Base-by-base conservation (phyloP, 2,797 vertebrate genomes). In the Tokudaia muenninki region DNA sequence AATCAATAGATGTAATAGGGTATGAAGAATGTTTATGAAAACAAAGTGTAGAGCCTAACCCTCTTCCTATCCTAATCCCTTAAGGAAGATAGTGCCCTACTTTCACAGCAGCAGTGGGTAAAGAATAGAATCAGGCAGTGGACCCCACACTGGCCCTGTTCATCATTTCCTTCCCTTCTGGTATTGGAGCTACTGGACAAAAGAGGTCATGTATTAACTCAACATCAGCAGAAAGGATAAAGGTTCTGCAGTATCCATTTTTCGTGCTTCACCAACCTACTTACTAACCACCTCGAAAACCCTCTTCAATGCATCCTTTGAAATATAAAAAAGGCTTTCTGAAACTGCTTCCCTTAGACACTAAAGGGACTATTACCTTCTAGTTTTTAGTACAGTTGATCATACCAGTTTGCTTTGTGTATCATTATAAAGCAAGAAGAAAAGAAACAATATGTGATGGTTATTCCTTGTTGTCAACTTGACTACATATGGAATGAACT, bases 271-370 rank as follows among this genome's bases (percentile, higher is more conserved):
- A 57, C 29, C 67, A 13, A 86, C 26, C 63, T 29, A 55, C 67
- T 92, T 87, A 65, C 17, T 44, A 95, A 70, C 59, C 2, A 29
- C n/a, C 16, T 16, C 9, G 16, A 34, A 34, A 70, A 52, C 21
- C 26, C n/a, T 83, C 47, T 84, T 84, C 50, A 50, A 57, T 14
- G 75, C 57, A 65, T 29, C 21, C 50, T 89, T 75, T 67, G 67
- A 47, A 2, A 57, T 3, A 11, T 13, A 44, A 34, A 90, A 88
- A 93, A n/a, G n/a, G 79, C 21, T 31, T 52, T 87, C 65, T 55
- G 87, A 78, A 93, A 84, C 10, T 84, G 52, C 52, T 86, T 94
- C 78, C 70, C 63, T 41, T 50, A 65, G 41, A 84, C 41, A 84
- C 82, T 47, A 31, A 63, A 65, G 41, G 29, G 41, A 65, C 4